Conservation (phyloP, 2,797 vertebrate species). For the Graptemys geographica region DNA sequence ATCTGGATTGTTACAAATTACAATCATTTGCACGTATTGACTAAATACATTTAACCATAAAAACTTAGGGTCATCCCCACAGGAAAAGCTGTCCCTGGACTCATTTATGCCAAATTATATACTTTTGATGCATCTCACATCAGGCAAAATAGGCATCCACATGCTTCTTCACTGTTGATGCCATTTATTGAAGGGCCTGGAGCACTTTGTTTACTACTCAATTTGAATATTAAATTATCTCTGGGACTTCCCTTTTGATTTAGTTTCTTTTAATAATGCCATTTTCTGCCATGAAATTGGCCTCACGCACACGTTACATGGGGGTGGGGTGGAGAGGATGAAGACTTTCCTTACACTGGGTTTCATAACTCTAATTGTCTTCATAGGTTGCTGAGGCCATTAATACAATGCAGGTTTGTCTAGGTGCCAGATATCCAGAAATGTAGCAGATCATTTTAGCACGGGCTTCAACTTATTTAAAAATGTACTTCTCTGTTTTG, state of each 20-base stretch:
- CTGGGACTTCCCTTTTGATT: not conserved
- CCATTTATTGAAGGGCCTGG: not conserved
- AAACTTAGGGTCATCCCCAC: not conserved
- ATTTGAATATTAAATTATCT: not conserved
- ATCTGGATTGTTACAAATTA: not conserved
- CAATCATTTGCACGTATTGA: not conserved
- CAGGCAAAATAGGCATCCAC: not conserved
- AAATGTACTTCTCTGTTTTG: not conserved
- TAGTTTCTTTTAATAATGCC: fast-evolving
- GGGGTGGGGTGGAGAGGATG: not conserved
- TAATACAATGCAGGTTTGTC: not conserved
- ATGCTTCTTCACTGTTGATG: not conserved
- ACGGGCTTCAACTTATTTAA: not conserved
- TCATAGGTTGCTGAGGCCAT: not conserved
- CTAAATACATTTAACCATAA: not conserved
- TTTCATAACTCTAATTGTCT: not conserved
- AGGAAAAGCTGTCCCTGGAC: not conserved
- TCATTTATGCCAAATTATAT: not conserved
- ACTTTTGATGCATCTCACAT: not conserved
- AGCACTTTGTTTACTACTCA: not conserved
- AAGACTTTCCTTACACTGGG: not conserved
- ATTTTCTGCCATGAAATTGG: not conserved
- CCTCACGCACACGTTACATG: not conserved
- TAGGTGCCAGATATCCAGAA: not conserved
- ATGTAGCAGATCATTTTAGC: not conserved